Evolutionary conservation across 2,113 vertebrate genomes (phyloP).

Genomic region (Pollimyrus isidori): DNA sequence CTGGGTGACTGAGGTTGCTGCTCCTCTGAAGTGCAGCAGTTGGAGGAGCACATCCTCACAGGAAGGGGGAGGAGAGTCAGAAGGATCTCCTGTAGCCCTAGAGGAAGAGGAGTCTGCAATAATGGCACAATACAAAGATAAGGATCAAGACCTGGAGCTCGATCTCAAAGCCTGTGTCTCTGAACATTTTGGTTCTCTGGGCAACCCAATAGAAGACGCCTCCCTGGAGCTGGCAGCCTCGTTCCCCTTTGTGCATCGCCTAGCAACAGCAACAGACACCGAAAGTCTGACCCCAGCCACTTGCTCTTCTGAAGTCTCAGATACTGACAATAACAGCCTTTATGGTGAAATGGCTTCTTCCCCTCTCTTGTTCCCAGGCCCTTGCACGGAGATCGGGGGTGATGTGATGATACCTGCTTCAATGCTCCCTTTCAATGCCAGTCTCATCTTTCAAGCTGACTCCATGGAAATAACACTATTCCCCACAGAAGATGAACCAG

Average conservation of each 20-base stretch:
- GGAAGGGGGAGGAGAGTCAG: slow-evolving; percentile 50
- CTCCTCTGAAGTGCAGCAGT: slow-evolving; percentile 51
- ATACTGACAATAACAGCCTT: slow-evolving; percentile 40
- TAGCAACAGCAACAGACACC: slow-evolving; percentile 34
- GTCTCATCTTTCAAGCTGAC: slow-evolving; percentile 84
- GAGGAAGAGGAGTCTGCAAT: slow-evolving; percentile 22
- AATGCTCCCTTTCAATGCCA: slow-evolving; percentile 78
- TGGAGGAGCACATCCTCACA: slow-evolving; percentile 55
- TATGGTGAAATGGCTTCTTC: slow-evolving; percentile 50
- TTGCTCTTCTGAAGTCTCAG: slow-evolving; percentile 46
- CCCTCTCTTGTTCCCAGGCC: slow-evolving; percentile 55
- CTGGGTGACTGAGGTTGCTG: slow-evolving; percentile 53
- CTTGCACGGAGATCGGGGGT: slow-evolving; percentile 52
- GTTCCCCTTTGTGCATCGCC: slow-evolving; percentile 32
- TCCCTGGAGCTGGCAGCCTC: slow-evolving; percentile 39
- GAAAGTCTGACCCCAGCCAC: slow-evolving; percentile 53
- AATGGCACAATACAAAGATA: slow-evolving; percentile 29
- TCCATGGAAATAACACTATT: slow-evolving; percentile 80
- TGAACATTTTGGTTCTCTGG: slow-evolving; percentile 39
- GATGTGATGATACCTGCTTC: slow-evolving; percentile 83
- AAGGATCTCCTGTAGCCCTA: slow-evolving; percentile 44
- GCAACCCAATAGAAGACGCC: slow-evolving; percentile 35
- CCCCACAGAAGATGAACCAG: slow-evolving; percentile 59
- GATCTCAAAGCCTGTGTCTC: slow-evolving; percentile 54
- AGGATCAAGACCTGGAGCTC: slow-evolving; percentile 43